A percentile compares a stretch with the other conserved stretches of the same genome.
Conservation (phyloP, 2,888 invertebrate species). For the Germaria angustata region DNA sequence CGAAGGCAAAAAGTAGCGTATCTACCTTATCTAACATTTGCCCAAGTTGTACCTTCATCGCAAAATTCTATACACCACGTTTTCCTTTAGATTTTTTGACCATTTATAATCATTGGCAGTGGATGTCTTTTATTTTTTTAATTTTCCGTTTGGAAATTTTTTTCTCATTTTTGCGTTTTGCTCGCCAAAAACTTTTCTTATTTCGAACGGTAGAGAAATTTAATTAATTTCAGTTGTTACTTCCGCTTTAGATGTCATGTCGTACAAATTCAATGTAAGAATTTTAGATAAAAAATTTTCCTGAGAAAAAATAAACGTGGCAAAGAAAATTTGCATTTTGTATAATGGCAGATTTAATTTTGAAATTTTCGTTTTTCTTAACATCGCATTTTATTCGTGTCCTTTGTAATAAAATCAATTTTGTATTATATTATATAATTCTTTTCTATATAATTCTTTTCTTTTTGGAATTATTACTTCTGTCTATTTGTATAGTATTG, state of each 20-base stretch:
- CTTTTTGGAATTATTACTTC: slow-evolving; percentile 49
- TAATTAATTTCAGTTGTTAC: slow-evolving; percentile 69
- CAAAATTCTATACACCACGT: too few relatives aligned
- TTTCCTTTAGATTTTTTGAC: neutral
- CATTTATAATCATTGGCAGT: slow-evolving; percentile 59
- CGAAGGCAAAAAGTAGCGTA: neutral
- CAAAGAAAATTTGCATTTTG: slow-evolving; percentile 60
- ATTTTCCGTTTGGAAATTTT: slow-evolving; percentile 18
- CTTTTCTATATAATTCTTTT: too few relatives aligned
- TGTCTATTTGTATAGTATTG: slow-evolving; percentile 60
- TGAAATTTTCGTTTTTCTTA: neutral
- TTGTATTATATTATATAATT: too few relatives aligned
- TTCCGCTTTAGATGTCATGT: slow-evolving; percentile 66
- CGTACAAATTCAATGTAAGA: slow-evolving; percentile 42
- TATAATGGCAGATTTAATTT: slow-evolving; percentile 23
- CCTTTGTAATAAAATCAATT: slow-evolving; percentile 52
- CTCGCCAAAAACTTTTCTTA: slow-evolving; percentile 51
- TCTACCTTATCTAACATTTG: neutral
- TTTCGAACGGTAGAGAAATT: slow-evolving; percentile 62
- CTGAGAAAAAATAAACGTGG: neutral
- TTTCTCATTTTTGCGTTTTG: neutral
- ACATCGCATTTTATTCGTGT: slow-evolving; percentile 49
- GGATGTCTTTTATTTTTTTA: slow-evolving; percentile 32
- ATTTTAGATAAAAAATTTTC: neutral
- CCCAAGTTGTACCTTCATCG: neutral